A percentile compares a stretch with the other conserved stretches of the same genome.
Evolutionary conservation across 2,888 invertebrate species (phyloP).

Genomic region (Ariolimax columbianus): DNA sequence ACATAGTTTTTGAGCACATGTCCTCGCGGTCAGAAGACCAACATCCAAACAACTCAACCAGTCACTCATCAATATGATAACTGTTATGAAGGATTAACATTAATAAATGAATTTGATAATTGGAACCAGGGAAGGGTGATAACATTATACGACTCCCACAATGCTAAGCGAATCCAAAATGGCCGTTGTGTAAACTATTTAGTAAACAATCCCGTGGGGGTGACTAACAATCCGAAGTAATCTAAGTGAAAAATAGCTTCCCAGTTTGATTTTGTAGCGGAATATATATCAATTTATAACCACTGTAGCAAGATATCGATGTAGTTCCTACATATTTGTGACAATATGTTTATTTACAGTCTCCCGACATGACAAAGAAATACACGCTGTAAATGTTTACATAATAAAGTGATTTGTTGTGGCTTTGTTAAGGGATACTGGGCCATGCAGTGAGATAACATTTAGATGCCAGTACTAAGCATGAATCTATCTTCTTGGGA

Average conservation of each 20-base stretch:
- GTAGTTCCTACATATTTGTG: neutral
- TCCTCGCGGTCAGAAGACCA: too few species aligned
- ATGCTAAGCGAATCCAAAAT: conserved; percentile 68
- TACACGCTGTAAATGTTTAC: conserved; percentile 43
- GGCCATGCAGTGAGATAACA: conserved; percentile 61
- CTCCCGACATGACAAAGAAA: conserved; percentile 51
- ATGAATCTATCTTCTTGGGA: conserved; percentile 78
- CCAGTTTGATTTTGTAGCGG: conserved; percentile 8
- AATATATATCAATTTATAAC: neutral
- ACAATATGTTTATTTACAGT: conserved; percentile 4
- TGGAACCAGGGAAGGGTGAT: neutral
- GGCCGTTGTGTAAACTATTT: conserved; percentile 56
- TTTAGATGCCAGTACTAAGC: conserved; percentile 72
- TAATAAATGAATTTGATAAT: too few species aligned
- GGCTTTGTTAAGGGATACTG: conserved; percentile 54
- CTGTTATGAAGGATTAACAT: too few species aligned
- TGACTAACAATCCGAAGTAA: conserved; percentile 67
- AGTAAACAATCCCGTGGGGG: conserved; percentile 56
- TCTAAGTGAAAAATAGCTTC: conserved; percentile 62
- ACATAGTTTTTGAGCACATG: too few species aligned
- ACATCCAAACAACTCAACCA: too few species aligned
- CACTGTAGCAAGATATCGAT: neutral
- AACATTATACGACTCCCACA: conserved; percentile 63
- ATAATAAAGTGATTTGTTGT: conserved; percentile 28
- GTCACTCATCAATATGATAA: too few species aligned